These are phyloP conservation scores for Cephus rjabovi DNA, from an alignment of 2,888 invertebrate genomes.

Conservation along the genomic window DNA sequence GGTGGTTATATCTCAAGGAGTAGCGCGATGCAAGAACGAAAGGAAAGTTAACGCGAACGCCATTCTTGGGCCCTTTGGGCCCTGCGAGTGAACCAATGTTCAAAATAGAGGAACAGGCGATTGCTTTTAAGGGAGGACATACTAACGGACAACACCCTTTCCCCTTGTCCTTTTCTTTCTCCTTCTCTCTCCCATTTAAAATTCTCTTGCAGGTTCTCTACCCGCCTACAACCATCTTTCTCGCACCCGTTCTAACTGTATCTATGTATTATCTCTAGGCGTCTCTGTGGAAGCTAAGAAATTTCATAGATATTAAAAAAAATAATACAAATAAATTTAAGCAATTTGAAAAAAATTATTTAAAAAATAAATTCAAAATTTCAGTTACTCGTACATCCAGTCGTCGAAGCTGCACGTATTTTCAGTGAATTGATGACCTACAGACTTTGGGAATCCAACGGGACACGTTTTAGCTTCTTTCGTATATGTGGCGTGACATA, in stretches of 20 bases:
- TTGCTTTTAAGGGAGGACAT: conserved; percentile 59
- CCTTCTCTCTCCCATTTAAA: conserved; percentile 17
- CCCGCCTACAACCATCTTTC: conserved; percentile 6
- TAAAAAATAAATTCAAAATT: background rate
- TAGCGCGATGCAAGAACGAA: conserved; percentile 14
- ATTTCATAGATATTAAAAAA: background rate
- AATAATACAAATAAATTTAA: background rate
- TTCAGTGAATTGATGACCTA: background rate
- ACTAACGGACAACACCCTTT: conserved; percentile 1
- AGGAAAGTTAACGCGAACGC: background rate
- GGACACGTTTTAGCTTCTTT: background rate
- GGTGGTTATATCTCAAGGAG: conserved; percentile 52
- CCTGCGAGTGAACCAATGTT: conserved; percentile 54
- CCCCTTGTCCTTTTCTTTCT: conserved; percentile 13
- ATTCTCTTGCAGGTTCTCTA: conserved; percentile 8
- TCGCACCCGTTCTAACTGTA: conserved; percentile 11
- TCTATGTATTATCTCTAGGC: background rate
- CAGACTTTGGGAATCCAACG: background rate
- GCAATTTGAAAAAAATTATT: background rate
- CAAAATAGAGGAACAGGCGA: conserved; percentile 61
- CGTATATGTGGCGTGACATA: background rate
- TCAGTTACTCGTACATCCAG: background rate
- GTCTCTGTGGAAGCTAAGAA: background rate
- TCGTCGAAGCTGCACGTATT: background rate
- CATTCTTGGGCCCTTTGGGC: background rate